phyloP scores from a whole-genome alignment of 1,140 invertebrate genomes.

The Pachyrhynchus sulphureomaculatus region DNA sequence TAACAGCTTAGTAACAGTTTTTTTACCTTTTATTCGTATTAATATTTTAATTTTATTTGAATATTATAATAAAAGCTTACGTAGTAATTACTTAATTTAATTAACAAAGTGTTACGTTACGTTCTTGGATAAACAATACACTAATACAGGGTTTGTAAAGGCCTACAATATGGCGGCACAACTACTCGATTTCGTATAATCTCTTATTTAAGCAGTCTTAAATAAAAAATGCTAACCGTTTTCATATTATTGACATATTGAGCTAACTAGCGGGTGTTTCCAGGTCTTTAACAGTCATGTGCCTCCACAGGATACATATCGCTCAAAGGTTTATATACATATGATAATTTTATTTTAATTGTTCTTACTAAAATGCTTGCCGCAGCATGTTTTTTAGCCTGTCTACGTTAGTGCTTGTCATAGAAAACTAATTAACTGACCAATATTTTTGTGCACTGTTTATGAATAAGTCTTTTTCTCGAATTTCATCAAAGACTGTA shows the following conservation, averaged over 20 bases:
- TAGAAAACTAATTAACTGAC: slow-evolving; percentile 27
- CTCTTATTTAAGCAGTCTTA: neutral
- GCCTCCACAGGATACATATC: slow-evolving; percentile 84
- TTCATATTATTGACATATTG: slow-evolving; percentile 16
- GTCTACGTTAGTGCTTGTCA: slow-evolving; percentile 34
- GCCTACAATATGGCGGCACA: neutral
- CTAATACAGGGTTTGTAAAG: too few relatives aligned
- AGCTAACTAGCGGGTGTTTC: slow-evolving; percentile 55
- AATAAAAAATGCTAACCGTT: slow-evolving; percentile 2
- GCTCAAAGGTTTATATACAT: slow-evolving; percentile 76
- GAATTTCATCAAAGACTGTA: too few relatives aligned
- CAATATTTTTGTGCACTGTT: slow-evolving; percentile 18
- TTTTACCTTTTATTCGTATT: too few relatives aligned
- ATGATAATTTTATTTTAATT: slow-evolving; percentile 51
- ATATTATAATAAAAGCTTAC: too few relatives aligned
- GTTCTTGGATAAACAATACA: too few relatives aligned
- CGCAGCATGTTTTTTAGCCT: slow-evolving; percentile 42
- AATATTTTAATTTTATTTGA: too few relatives aligned
- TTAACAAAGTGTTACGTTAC: too few relatives aligned
- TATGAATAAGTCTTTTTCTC: too few relatives aligned
- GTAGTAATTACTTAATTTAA: too few relatives aligned
- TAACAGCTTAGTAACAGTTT: too few relatives aligned
- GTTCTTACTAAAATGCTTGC: slow-evolving; percentile 43
- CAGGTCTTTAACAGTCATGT: slow-evolving; percentile 92
- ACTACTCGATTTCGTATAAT: neutral